phyloP scores from a whole-genome alignment of 2,797 vertebrate species.

The Pipistrellus pipistrellus region DNA sequence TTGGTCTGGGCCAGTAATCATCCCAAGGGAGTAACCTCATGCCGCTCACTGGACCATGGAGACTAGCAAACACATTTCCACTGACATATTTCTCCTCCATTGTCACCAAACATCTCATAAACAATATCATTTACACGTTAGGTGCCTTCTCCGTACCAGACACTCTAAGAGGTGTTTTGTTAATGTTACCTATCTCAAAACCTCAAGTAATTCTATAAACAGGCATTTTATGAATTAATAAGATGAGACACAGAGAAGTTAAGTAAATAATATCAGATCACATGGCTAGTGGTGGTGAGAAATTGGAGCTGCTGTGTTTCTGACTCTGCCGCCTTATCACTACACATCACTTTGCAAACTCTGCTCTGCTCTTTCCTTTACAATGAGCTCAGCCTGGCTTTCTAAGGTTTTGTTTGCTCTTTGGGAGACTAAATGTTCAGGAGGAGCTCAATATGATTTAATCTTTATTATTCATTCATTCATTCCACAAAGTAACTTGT shows the following conservation, averaged over 20 bases:
- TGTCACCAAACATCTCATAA: neutral
- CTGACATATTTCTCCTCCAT: neutral
- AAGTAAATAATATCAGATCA: neutral
- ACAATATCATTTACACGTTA: neutral
- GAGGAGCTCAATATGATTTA: neutral
- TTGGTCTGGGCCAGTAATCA: neutral
- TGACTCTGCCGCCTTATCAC: neutral
- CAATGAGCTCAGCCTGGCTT: neutral
- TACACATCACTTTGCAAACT: neutral
- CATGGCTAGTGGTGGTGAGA: neutral
- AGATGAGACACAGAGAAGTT: constrained; percentile 10
- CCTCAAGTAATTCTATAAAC: neutral
- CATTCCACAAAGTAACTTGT: neutral
- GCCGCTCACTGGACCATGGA: neutral
- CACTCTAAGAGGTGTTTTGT: neutral
- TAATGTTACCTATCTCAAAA: neutral
- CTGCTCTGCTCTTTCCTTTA: neutral
- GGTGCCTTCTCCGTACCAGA: neutral
- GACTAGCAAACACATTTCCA: neutral
- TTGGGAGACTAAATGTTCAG: neutral
- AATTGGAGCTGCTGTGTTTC: neutral
- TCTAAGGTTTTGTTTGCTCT: neutral
- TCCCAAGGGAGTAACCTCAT: neutral
- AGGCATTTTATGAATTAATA: neutral
- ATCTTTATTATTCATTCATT: neutral